phyloP scores from a whole-genome alignment of 2,797 vertebrate species.

The Poecile montanus region DNA sequence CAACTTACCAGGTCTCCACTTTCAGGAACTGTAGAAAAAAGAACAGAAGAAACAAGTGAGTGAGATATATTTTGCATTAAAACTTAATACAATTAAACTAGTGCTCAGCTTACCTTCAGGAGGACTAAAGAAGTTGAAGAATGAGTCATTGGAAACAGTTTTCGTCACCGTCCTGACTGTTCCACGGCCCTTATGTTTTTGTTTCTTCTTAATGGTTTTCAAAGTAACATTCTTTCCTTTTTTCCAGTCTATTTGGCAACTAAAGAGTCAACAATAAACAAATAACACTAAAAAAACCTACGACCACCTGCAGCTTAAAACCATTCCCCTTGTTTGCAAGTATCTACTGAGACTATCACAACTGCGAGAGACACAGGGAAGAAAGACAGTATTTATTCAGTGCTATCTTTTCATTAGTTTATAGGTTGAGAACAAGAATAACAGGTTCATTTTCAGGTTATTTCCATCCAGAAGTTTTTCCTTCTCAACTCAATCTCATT shows the following conservation, averaged over 20 bases:
- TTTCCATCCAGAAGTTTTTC: neutral
- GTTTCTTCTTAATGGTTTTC: constrained; percentile 99
- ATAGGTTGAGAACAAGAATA: neutral
- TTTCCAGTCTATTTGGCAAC: constrained; percentile 96
- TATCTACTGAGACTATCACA: neutral
- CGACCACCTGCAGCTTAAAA: neutral
- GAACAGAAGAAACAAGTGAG: constrained; percentile 20
- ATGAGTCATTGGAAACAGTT: constrained; percentile 97
- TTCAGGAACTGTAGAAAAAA: constrained; percentile 87
- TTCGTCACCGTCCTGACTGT: constrained; percentile 98
- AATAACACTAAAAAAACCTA: neutral
- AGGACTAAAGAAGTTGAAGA: constrained; percentile 98
- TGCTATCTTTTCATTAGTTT: neutral
- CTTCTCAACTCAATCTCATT: neutral
- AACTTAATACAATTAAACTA: neutral
- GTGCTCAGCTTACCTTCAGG: constrained; percentile 86
- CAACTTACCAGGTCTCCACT: constrained; percentile 92
- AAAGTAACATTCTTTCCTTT: constrained; percentile 98
- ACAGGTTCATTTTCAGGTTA: neutral
- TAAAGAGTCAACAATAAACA: constrained; percentile 56
- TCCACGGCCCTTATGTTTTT: constrained; percentile 98
- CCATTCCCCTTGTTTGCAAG: neutral
- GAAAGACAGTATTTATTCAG: neutral
- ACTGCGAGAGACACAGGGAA: neutral
- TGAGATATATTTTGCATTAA: neutral